These are phyloP conservation scores for Pogonocherus hispidulus DNA, from an alignment of 2,888 invertebrate species.

Conservation along the genomic window DNA sequence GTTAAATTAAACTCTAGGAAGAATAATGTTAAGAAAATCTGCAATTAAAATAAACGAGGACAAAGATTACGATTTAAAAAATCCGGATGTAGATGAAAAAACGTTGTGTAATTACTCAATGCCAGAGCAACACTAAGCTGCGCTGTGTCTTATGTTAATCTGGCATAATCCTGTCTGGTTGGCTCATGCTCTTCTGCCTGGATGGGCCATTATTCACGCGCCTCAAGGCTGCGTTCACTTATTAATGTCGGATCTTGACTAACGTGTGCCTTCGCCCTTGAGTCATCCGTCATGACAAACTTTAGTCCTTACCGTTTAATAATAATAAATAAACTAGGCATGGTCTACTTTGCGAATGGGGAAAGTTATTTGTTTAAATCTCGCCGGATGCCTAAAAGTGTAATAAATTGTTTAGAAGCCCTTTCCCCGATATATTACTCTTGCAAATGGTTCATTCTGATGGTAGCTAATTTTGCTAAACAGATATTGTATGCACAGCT, in stretches of 20 bases:
- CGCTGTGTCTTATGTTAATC: slow-evolving; percentile 70
- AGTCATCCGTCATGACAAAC: slow-evolving; percentile 56
- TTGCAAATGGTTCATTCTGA: not conserved
- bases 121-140: slow-evolving; percentile 68
- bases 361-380: slow-evolving; percentile 28
- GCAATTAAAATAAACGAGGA: slow-evolving; percentile 43
- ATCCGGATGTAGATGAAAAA: slow-evolving; percentile 60
- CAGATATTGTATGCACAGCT: not conserved
- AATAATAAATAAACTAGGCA: slow-evolving; percentile 40
- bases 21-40: slow-evolving; percentile 31
- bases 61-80: slow-evolving; percentile 52
- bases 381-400: slow-evolving; percentile 14
- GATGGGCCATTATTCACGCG: slow-evolving; percentile 65
- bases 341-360: slow-evolving; percentile 8
- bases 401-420: slow-evolving; percentile 15
- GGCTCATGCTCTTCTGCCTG: slow-evolving; percentile 65
- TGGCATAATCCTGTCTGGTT: slow-evolving; percentile 67
- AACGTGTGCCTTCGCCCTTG: slow-evolving; percentile 54
- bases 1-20: not conserved
- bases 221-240: slow-evolving; percentile 56
- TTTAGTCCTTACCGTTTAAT: slow-evolving; percentile 46
- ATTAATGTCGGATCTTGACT: slow-evolving; percentile 58
- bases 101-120: slow-evolving; percentile 67
- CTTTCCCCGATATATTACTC: not conserved
- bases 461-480: not conserved